Conservation (phyloP, 2,113 vertebrate genomes). For the Forbesichthys agassizii region DNA sequence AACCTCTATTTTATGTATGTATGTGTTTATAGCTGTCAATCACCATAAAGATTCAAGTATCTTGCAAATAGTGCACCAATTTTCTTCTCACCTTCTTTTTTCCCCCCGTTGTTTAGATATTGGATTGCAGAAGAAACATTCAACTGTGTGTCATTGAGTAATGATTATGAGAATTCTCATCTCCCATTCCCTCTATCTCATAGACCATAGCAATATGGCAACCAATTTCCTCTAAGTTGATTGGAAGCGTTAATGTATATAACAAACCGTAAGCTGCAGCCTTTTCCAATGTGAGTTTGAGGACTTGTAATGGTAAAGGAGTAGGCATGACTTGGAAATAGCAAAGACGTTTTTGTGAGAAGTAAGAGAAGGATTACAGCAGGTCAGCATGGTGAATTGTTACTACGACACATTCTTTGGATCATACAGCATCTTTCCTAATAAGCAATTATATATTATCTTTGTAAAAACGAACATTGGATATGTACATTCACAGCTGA, state of each 20-base stretch:
- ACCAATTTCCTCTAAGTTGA: neutral
- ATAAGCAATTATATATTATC: neutral
- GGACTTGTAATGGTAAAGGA: no score
- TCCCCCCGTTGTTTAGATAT: slow-evolving; percentile 28
- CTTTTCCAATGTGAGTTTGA: neutral
- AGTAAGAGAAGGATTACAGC: no score
- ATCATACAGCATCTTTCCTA: no score
- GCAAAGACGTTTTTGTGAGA: no score
- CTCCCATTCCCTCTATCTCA: neutral
- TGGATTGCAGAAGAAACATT: slow-evolving; percentile 25
- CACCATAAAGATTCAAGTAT: slow-evolving; percentile 35
- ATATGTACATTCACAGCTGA: no score
- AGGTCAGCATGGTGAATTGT: no score
- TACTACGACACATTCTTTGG: no score
- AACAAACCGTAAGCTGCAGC: slow-evolving; percentile 18
- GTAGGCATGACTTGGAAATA: no score
- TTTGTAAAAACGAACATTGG: no score
- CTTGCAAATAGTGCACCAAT: slow-evolving; percentile 40
- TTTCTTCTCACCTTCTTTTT: slow-evolving; percentile 47
- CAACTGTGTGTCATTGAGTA: slow-evolving; percentile 20
- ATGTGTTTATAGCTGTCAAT: slow-evolving; percentile 75
- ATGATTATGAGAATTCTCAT: neutral
- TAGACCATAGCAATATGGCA: neutral
- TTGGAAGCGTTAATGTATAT: neutral
- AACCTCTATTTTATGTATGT: slow-evolving; percentile 65